phyloP scores from a whole-genome alignment of 2,113 vertebrate species.

The Danionella cerebrum region DNA sequence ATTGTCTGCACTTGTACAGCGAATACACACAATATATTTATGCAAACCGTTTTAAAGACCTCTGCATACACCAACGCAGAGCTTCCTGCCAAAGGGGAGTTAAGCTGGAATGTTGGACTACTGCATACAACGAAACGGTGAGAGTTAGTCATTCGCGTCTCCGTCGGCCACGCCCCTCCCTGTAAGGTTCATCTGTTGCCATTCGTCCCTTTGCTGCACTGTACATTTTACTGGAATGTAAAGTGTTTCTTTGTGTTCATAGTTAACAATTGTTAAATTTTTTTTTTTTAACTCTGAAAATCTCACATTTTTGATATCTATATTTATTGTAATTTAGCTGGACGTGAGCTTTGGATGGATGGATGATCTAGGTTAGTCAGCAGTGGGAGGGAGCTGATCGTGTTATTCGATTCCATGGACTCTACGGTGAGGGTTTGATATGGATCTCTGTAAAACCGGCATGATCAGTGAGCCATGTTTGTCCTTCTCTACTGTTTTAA shows the following conservation, averaged over 20 bases:
- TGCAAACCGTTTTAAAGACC: not conserved
- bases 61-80: constrained; percentile 40
- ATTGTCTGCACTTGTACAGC: constrained; percentile 1
- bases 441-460: not conserved
- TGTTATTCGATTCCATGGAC: not conserved
- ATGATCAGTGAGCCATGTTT: constrained; percentile 4
- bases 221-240: constrained; percentile 74
- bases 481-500: not conserved
- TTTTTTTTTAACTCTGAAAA: constrained; percentile 44
- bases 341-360: constrained; percentile 30
- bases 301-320: constrained; percentile 52
- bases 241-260: constrained; percentile 64
- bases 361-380: constrained; percentile 32
- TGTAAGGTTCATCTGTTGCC: constrained; percentile 54
- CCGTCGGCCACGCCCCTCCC: constrained; percentile 22
- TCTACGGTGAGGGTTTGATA: not conserved
- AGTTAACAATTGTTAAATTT: constrained; percentile 41
- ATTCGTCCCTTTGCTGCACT: constrained; percentile 60
- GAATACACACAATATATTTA: constrained; percentile 1
- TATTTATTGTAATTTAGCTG: constrained; percentile 66
- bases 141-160: constrained; percentile 25
- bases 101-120: constrained; percentile 30
- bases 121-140: constrained; percentile 37
- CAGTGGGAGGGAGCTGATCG: constrained; percentile 13
- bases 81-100: constrained; percentile 37